Base-by-base conservation (phyloP, 2,113 vertebrate species). In the Campylorhamphus procurvoides region DNA sequence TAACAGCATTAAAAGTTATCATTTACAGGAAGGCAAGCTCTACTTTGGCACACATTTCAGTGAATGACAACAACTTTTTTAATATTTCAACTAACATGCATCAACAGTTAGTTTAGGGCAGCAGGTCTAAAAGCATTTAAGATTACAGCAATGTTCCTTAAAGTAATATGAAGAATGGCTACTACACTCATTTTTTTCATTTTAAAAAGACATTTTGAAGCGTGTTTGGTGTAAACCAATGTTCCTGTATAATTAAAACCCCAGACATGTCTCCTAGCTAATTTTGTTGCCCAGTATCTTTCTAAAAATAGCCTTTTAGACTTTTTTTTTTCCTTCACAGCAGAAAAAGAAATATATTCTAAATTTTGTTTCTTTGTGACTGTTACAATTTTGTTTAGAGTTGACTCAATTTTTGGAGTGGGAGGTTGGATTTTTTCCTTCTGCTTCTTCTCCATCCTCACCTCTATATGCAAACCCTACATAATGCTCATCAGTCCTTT, bases 1-100 rank as follows among this genome's bases (percentile, higher is more conserved):
- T 95, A 95, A 63, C 68, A 91, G 84, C 95, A 94, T 87, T 95
- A 80, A 33, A 76, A 94, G 28, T 93, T 88, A 71, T 39, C 62
- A 58, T 90, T 97, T 97, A 94, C 28, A 0, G 90, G 94, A 97
- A 96, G 56, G 22, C 79, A 68, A 87, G 29, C 58, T 84, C 62
- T 73, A 10, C 55, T 86, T 90, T 93, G 90, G 94, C 91, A 82
- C 44, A 15, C 46, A 50, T 50, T 85, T 84, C 63, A 73, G 23
- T 68, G 66, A 90, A 55, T 64, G 69, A 56, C 68, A 79, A 40
- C 35, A 93, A 39, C 68, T 56, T 92, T 64, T 80, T 87, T 18
- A 80, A 83, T 90, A 90, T 87, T 97, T 88, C 55, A 90, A 27
- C 56, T 53, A 58, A n/a, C 1, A 2, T n/a, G 44, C 39, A 88